These are phyloP conservation scores for Phengaris arion DNA, from an alignment of 2,888 invertebrate species.

Conservation along the genomic window DNA sequence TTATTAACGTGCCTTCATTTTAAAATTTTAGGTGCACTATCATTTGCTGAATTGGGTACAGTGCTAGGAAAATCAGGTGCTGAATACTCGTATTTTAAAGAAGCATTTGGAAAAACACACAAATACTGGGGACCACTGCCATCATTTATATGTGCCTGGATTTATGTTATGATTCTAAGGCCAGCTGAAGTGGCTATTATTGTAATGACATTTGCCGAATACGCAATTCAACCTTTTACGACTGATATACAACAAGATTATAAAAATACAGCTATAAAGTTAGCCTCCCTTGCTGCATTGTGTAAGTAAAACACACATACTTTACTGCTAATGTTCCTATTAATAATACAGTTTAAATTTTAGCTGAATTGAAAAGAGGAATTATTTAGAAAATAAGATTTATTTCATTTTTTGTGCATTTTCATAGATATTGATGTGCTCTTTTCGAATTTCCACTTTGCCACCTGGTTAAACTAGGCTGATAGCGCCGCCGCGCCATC, in stretches of 20 bases:
- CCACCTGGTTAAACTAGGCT: no score
- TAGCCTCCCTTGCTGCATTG: slow-evolving; percentile 81
- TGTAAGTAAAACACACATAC: slow-evolving; percentile 66
- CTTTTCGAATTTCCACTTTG: no score
- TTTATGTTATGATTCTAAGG: slow-evolving; percentile 85
- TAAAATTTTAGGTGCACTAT: slow-evolving; percentile 83
- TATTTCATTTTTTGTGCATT: no score
- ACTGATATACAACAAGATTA: slow-evolving; percentile 63
- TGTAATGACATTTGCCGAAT: slow-evolving; percentile 87
- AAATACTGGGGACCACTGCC: slow-evolving; percentile 85
- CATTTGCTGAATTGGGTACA: slow-evolving; percentile 89
- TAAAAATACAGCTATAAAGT: slow-evolving; percentile 77
- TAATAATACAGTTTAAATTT: no score
- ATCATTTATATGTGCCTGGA: slow-evolving; percentile 88
- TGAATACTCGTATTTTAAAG: slow-evolving; percentile 88
- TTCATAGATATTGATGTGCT: no score
- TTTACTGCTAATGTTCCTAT: not conserved
- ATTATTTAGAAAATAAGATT: no score
- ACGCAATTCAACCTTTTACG: slow-evolving; percentile 83
- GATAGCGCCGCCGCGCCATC: no score
- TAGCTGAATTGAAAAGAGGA: no score
- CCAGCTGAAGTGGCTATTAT: slow-evolving; percentile 90
- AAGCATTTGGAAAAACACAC: slow-evolving; percentile 84
- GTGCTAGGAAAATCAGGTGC: slow-evolving; percentile 89
- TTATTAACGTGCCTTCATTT: not conserved